phyloP scores from a whole-genome alignment of 2,888 invertebrate species.

The Plutella xylostella region DNA sequence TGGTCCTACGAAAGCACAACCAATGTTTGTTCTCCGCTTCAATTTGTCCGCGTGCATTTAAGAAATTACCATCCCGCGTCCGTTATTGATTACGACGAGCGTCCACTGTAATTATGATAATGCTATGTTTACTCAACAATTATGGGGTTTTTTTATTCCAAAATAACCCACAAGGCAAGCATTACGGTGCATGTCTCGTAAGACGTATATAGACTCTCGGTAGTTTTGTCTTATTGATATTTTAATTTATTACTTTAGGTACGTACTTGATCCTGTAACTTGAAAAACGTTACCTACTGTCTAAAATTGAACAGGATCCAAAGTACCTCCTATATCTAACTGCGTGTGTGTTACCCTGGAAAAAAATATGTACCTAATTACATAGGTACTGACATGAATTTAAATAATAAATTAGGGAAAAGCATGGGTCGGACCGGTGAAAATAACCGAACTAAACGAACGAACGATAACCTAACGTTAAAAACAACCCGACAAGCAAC shows the following conservation, averaged over 20 bases:
- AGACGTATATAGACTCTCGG: background rate
- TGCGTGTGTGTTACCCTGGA: no score
- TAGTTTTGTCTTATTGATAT: background rate
- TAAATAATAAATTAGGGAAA: no score
- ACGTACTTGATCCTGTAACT: no score
- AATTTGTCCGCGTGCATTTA: slow-evolving; percentile 29
- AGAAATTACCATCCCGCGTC: slow-evolving; percentile 27
- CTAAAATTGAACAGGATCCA: no score
- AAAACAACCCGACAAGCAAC: no score
- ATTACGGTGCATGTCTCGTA: slow-evolving; percentile 2
- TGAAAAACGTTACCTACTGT: no score
- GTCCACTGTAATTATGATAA: slow-evolving; percentile 39
- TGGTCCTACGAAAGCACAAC: slow-evolving; percentile 17
- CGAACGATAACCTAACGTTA: no score
- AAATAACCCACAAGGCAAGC: slow-evolving; percentile 1
- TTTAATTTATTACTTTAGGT: background rate
- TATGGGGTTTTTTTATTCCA: slow-evolving; percentile 26
- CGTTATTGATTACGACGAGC: slow-evolving; percentile 13
- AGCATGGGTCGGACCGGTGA: no score
- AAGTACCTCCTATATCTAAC: no score
- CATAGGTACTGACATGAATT: no score
- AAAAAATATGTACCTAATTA: no score
- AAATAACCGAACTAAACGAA: no score
- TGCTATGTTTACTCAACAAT: slow-evolving; percentile 45
- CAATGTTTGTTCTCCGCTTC: slow-evolving; percentile 39